Conservation (phyloP, 2,113 vertebrate species). For the Podarcis raffonei region DNA sequence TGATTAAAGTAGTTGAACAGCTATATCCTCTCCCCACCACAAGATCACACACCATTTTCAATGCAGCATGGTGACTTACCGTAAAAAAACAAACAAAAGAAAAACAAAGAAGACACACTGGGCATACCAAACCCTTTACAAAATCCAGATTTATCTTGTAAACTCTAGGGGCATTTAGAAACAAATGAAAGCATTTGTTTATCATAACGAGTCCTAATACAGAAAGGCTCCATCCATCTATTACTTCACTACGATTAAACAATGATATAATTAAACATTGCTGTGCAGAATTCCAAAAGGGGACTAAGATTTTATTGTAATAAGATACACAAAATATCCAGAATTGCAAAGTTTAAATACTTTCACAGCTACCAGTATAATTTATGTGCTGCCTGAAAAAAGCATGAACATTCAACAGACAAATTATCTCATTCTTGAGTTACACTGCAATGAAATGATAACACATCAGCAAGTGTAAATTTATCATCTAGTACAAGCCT, state of each 20-base stretch:
- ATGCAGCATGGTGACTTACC: not conserved
- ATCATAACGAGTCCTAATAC: not conserved
- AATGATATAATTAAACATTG: not conserved
- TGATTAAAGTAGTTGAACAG: not conserved
- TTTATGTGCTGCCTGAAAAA: slow-evolving; percentile 42
- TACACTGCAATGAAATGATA: slow-evolving; percentile 32
- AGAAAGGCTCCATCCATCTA: not conserved
- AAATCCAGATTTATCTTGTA: too few species aligned
- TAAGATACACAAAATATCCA: slow-evolving; percentile 37
- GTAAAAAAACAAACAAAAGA: not conserved
- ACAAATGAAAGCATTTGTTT: not conserved
- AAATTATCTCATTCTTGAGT: slow-evolving; percentile 50
- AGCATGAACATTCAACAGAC: slow-evolving; percentile 43
- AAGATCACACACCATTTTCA: not conserved
- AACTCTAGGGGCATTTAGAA: not conserved
- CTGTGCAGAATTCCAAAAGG: slow-evolving; percentile 8
- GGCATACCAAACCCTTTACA: not conserved
- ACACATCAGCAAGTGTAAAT: not conserved
- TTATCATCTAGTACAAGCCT: slow-evolving; percentile 39
- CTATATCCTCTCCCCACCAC: not conserved
- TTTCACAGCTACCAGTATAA: slow-evolving; percentile 52
- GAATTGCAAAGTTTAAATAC: slow-evolving; percentile 49
- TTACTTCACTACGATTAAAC: not conserved
- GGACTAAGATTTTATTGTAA: slow-evolving; percentile 40
- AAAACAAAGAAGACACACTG: not conserved